Conservation (phyloP, 2,888 invertebrate species). For the Elysia crispata region DNA sequence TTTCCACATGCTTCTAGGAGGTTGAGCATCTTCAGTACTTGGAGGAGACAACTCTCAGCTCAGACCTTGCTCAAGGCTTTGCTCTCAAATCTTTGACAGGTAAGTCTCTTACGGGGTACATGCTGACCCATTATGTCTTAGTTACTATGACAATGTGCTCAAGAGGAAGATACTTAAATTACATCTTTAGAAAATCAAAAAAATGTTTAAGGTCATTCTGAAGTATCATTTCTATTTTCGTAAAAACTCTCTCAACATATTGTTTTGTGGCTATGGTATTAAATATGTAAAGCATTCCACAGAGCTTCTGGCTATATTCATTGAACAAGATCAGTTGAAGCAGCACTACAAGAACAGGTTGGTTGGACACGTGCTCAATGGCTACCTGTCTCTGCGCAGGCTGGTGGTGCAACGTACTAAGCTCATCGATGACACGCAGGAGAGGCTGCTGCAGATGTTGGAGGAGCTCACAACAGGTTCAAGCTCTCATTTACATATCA, state of each 20-base stretch:
- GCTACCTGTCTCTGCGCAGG: conserved; percentile 92
- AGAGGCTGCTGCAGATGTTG: conserved; percentile 91
- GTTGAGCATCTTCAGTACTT: conserved; percentile 86
- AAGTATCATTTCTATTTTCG: no score
- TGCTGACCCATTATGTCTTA: neutral
- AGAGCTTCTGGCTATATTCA: conserved; percentile 90
- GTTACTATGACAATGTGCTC: neutral
- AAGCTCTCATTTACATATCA: no score
- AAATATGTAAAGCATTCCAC: conserved; percentile 15
- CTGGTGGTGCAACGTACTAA: conserved; percentile 96
- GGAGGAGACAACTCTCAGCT: conserved; percentile 94
- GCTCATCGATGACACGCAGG: conserved; percentile 96
- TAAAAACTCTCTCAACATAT: no score
- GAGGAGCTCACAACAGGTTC: conserved; percentile 96
- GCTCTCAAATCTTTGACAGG: conserved; percentile 91
- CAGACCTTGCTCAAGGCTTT: conserved; percentile 95
- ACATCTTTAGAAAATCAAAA: no score
- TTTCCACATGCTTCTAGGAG: no score
- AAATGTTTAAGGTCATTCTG: no score
- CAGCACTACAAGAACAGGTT: conserved; percentile 92
- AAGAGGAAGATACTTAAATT: no score
- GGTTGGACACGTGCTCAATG: conserved; percentile 93
- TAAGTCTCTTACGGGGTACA: conserved; percentile 51
- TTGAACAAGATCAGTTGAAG: conserved; percentile 91
- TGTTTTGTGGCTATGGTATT: no score